Evolutionary conservation across 2,888 invertebrate species (phyloP), one percentile per base, ranked within the genome.

Genomic region (Pterobdella sp.): DNA sequence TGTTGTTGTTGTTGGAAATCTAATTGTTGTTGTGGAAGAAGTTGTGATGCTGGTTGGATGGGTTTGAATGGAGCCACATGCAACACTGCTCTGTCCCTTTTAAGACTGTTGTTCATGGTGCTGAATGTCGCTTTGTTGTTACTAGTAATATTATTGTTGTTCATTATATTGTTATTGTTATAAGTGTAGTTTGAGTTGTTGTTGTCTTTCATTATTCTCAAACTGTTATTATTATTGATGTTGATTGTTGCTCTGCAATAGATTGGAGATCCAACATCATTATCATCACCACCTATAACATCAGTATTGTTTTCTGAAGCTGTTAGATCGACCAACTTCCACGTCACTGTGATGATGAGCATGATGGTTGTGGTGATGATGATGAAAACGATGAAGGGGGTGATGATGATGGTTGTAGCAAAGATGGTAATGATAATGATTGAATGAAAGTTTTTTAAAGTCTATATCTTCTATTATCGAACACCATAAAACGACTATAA

Each of bases 301-400:
- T 42, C 49, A 14, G 7, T 42, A 42, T 22, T 22, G 49, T 42
- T 42, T 42, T 7, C 7, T 42, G 49, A 42, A 42, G 49, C 49
- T 22, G 49, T 42, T 42, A 71, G 71, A 36, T 71, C 71, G 10
- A 71, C 71, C n/a, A 71, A 36, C 37, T 71, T 71, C 71, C 71
- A 71, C 1, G 71, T 49, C 10, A 71, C 71, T 69, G 26, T 69
- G 69, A 26, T 69, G 69, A 52, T 69, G 69, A 69, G 26, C 52
- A 69, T 69, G 69, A 69, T 69, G 52, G 1, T 52, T 49, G 52
- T 52, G 69, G 52, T 69, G 69, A 52, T 29, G 52, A 69, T 7
- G 69, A 52, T 32, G 29, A 52, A 31, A 52, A 52, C 52, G 52
- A 1, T 69, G 69, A 69, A 29, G 69, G 1, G 42, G 69, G 34